Evolutionary conservation across 2,113 vertebrate genomes (phyloP), one percentile per base, ranked within the genome.

Genomic region (Lagopus leucura): DNA sequence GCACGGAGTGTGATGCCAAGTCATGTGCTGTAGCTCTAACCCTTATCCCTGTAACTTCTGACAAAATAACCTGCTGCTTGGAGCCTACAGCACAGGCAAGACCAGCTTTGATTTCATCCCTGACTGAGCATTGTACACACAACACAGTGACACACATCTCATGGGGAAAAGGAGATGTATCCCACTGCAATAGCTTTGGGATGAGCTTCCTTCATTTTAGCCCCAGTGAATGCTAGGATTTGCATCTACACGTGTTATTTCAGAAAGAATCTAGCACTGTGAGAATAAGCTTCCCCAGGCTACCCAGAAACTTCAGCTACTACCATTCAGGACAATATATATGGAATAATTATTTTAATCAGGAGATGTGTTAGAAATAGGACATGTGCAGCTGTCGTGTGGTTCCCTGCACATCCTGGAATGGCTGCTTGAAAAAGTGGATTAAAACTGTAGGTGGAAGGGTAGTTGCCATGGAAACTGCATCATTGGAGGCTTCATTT

Each of bases 391-490:
- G 90, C 92, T 95, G 94, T 64, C 86, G 36, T 94, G 83, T 72
- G 81, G 83, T 92, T 96, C 76, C 81, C 80, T 84, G 81, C 38
- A 90, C 86, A 86, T 93, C 74, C 90, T 95, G 83, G 67, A 89
- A 87, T 60, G 92, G 89, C 81, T 95, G 94, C 74, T 55, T 91
- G 89, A 88, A 93, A 93, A 93, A 90, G 74, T 95, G 84, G 80
- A 89, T 91, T 79, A 93, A 89, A 94, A 80, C 43, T 71, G 61
- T 77, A 87, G 67, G 90, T 91, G 61, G 91, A 91, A 88, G 96
- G 94, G 93, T 81, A 94, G 94, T 97, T 94, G 85, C 58, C 82
- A 94, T 94, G 65, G 94, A 78, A 96, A 97, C 94, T 42, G 61
- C 73, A 81, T 94, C 79, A 65, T 0, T 82, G 88, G 61, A 81